phyloP scores from a whole-genome alignment of 2,113 vertebrate genomes.

The Narcine bancroftii region DNA sequence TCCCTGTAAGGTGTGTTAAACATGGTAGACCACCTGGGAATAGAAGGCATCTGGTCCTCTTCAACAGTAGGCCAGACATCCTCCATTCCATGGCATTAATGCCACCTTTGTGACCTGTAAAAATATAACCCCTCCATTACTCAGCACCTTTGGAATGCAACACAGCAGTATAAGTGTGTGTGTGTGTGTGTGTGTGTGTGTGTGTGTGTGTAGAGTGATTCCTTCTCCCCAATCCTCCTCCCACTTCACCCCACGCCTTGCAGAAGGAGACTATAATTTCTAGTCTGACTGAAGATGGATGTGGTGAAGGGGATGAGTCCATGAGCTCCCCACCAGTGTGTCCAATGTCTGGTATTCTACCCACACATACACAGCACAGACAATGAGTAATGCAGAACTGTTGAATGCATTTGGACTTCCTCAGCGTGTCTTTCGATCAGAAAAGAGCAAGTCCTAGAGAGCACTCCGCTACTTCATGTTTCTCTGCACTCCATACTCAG shows the following conservation, averaged over 20 bases:
- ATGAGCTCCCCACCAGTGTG: background rate
- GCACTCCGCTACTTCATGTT: background rate
- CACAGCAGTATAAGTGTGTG: no score
- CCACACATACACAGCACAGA: background rate
- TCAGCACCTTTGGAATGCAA: background rate
- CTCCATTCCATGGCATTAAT: background rate
- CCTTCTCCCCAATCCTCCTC: background rate
- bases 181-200: background rate
- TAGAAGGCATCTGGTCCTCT: background rate
- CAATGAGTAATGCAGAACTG: background rate
- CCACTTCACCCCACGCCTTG: no score
- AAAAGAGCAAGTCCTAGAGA: background rate
- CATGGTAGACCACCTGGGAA: background rate
- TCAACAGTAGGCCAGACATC: background rate
- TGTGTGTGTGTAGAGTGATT: background rate
- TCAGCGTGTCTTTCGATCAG: background rate
- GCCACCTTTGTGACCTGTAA: background rate
- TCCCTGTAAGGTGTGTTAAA: background rate
- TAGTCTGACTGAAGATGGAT: background rate
- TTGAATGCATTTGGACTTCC: no score
- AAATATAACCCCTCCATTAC: background rate
- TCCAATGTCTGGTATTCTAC: background rate
- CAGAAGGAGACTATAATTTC: background rate
- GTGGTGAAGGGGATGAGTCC: conserved; percentile 12
- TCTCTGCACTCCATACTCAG: background rate